Conservation (phyloP, 1,140 invertebrate species). For the Anastatus disparis region DNA sequence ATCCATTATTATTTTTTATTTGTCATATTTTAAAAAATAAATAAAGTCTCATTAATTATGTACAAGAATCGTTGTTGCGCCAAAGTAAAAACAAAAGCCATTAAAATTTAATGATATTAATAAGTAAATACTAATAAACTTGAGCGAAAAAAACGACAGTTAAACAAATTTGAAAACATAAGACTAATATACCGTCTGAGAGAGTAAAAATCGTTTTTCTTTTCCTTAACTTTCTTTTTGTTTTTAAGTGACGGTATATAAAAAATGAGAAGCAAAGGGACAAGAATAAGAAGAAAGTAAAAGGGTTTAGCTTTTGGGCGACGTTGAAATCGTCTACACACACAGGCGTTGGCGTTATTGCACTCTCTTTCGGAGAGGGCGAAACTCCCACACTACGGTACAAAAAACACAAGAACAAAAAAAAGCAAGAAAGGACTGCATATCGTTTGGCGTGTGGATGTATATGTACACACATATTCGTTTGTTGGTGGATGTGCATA, state of each 20-base stretch:
- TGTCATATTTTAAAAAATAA: too few species aligned
- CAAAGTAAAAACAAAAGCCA: too few species aligned
- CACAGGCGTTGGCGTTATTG: conserved; percentile 39
- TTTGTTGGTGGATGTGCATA: conserved; percentile 46
- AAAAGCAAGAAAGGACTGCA: conserved; percentile 33
- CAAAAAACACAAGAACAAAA: not conserved
- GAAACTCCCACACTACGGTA: conserved; percentile 17
- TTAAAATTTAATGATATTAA: too few species aligned
- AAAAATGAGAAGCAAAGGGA: conserved; percentile 21
- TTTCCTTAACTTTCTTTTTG: too few species aligned
- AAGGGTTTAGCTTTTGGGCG: conserved; percentile 45
- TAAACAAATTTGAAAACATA: not conserved
- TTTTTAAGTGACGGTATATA: conserved; percentile 30
- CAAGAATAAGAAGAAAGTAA: conserved; percentile 31
- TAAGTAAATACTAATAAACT: not conserved
- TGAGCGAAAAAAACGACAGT: not conserved
- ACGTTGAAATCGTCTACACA: conserved; percentile 22
- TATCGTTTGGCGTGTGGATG: conserved; percentile 25
- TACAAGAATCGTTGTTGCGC: too few species aligned
- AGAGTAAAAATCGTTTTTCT: too few species aligned
- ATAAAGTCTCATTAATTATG: too few species aligned
- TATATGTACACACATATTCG: conserved; percentile 17
- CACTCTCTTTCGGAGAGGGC: conserved; percentile 26
- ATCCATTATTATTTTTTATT: too few species aligned
- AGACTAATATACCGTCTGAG: not conserved